phyloP scores from a whole-genome alignment of 2,888 invertebrate species.

The Aplocera efformata region DNA sequence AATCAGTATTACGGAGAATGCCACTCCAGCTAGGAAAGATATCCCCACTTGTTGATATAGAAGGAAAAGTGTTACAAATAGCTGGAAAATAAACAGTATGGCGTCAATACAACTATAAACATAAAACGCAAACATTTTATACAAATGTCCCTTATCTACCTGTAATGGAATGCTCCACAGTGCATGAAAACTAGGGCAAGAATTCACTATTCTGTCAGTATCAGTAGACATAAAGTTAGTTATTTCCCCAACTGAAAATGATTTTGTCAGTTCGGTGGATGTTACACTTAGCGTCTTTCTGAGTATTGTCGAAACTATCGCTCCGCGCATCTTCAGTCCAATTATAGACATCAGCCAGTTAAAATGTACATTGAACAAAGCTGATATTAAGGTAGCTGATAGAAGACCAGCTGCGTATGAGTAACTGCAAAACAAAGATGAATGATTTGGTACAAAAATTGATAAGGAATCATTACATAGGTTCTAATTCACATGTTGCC shows the following conservation, averaged over 20 bases:
- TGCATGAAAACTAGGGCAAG: constrained; percentile 97
- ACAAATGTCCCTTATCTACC: constrained; percentile 56
- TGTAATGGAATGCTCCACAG: constrained; percentile 98
- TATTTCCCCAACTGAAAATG: constrained; percentile 88
- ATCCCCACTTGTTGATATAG: constrained; percentile 93
- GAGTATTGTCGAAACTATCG: constrained; percentile 88
- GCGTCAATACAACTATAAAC: not conserved
- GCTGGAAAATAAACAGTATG: constrained; percentile 70
- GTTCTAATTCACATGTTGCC: too few relatives aligned
- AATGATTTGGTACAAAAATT: too few relatives aligned
- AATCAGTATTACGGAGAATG: constrained; percentile 92
- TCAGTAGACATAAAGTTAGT: constrained; percentile 98
- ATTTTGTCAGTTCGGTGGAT: constrained; percentile 66
- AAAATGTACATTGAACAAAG: constrained; percentile 93
- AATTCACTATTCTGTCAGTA: constrained; percentile 96
- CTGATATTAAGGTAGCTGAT: constrained; percentile 74
- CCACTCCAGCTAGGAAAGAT: constrained; percentile 94
- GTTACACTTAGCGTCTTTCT: constrained; percentile 77
- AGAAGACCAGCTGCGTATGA: constrained; percentile 64
- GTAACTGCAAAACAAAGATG: constrained; percentile 51
- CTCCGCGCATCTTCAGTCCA: constrained; percentile 91
- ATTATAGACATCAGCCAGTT: constrained; percentile 92
- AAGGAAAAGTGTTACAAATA: constrained; percentile 89
- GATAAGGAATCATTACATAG: too few relatives aligned
- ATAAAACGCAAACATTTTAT: not conserved